Percentiles rank a stretch among this genome's conserved stretches.
These are phyloP conservation scores for Melanotaenia boesemani DNA, from an alignment of 2,797 vertebrate genomes.

Conservation along the genomic window DNA sequence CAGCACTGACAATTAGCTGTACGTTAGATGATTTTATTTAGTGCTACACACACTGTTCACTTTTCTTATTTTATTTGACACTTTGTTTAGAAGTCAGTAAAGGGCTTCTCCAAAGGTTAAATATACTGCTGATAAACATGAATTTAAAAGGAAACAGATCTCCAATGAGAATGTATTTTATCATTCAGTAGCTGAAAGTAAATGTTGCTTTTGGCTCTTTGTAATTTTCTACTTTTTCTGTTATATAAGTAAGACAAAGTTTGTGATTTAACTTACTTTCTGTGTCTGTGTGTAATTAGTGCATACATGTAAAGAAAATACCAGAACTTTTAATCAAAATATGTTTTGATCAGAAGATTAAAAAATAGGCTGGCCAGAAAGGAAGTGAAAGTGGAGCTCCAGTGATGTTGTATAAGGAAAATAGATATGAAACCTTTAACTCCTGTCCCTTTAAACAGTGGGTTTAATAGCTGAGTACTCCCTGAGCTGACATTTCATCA, in stretches of 20 bases:
- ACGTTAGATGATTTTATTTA: background rate
- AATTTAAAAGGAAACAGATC: background rate
- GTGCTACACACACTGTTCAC: conserved; percentile 20
- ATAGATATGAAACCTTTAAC: too few relatives aligned
- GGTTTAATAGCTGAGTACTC: background rate
- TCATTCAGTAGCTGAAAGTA: conserved; percentile 3
- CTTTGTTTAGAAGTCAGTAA: conserved; percentile 14
- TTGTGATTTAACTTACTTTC: background rate
- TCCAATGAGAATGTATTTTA: background rate
- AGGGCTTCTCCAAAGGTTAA: background rate
- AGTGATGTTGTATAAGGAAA: too few relatives aligned
- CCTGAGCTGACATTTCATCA: background rate
- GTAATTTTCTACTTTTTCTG: background rate
- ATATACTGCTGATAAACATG: background rate
- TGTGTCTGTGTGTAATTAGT: background rate
- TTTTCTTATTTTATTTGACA: conserved; percentile 32
- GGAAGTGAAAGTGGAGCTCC: background rate
- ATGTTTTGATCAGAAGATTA: too few relatives aligned
- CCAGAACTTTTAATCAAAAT: too few relatives aligned
- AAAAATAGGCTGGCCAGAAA: too few relatives aligned
- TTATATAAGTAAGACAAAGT: background rate
- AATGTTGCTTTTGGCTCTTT: background rate
- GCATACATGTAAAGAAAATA: background rate
- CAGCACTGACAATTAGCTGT: conserved; percentile 55
- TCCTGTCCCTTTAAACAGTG: background rate